Conservation (phyloP, 2,113 vertebrate genomes). For the Pogonocichla stellata region DNA sequence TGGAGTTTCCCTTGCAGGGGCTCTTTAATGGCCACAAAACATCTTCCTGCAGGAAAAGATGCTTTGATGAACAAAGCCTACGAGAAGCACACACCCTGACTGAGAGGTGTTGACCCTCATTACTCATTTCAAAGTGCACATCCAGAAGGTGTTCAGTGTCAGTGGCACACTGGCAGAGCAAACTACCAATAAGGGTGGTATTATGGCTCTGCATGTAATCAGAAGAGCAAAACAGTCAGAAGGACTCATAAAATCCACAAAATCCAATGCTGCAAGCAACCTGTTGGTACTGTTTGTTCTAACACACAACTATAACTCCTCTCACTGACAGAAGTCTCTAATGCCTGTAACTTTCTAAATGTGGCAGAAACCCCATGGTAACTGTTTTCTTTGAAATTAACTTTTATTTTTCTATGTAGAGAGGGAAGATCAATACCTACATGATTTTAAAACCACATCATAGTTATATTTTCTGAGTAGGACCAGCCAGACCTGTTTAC, state of each 20-base stretch:
- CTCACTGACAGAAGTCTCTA: background rate
- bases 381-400: slow-evolving; percentile 11
- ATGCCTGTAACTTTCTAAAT: background rate
- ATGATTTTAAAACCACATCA: background rate
- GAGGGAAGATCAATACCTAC: slow-evolving; percentile 7
- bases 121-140: background rate
- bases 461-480: background rate
- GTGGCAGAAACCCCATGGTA: background rate
- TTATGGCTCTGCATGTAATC: background rate
- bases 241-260: background rate
- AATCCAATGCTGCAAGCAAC: background rate
- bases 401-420: background rate
- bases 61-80: background rate
- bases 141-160: background rate
- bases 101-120: background rate
- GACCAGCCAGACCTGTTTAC: background rate
- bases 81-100: background rate
- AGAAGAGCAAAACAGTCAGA: background rate
- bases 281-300: background rate
- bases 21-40: background rate
- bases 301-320: background rate
- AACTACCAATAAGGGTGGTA: background rate
- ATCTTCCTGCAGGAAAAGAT: background rate
- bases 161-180: background rate
- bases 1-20: background rate